Conservation (phyloP, 2,113 vertebrate genomes). For the Mus pahari region DNA sequence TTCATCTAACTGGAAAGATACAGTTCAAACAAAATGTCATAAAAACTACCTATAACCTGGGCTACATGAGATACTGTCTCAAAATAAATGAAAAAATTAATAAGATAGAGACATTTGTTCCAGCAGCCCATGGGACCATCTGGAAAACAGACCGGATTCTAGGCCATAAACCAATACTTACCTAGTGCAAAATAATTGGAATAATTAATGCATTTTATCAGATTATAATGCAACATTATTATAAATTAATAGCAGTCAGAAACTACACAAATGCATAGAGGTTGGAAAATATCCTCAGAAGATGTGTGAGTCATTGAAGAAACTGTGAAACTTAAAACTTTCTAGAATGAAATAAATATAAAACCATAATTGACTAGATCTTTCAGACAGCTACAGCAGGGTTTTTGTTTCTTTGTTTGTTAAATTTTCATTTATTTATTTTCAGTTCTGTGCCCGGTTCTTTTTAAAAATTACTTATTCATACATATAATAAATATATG, state of each 20-base stretch:
- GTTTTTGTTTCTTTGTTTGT: not conserved
- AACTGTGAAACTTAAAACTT: not conserved
- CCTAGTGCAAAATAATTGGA: not conserved
- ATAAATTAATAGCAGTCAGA: not conserved
- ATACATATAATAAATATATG: not conserved
- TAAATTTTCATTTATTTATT: not conserved
- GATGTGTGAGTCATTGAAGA: not conserved
- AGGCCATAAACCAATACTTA: not conserved
- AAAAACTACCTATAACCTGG: not conserved
- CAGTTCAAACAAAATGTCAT: constrained; percentile 4
- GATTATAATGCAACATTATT: no score
- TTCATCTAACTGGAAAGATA: constrained; percentile 51
- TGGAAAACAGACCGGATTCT: not conserved
- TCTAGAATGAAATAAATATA: not conserved
- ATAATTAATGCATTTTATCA: not conserved
- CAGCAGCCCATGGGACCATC: not conserved
- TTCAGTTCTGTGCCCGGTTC: not conserved
- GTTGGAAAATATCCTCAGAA: not conserved
- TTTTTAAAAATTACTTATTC: not conserved
- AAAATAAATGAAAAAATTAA: not conserved
- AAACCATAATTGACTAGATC: not conserved
- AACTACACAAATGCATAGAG: not conserved
- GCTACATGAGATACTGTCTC: not conserved
- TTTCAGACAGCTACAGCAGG: not conserved
- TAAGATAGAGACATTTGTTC: not conserved